Percentiles rank a stretch among this genome's conserved stretches.
These are phyloP conservation scores for Ibycter americanus DNA, from an alignment of 2,797 vertebrate genomes.

Conservation along the genomic window DNA sequence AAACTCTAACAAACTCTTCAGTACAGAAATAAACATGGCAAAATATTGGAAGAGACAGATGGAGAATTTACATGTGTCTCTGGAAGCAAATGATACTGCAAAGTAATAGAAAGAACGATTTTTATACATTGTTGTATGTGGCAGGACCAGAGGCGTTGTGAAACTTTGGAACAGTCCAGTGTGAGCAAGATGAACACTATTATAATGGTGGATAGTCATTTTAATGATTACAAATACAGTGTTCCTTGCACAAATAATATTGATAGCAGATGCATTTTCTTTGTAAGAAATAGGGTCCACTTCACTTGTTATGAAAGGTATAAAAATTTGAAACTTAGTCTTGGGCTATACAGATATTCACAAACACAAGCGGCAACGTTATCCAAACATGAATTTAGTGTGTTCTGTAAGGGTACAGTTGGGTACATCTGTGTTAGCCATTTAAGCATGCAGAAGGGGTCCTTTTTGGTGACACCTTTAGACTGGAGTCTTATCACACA, in stretches of 20 bases:
- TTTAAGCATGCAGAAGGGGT: not conserved
- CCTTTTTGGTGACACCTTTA: not conserved
- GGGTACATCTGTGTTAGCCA: not conserved
- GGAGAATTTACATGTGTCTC: not conserved
- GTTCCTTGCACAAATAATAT: not conserved
- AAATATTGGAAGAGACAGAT: not conserved
- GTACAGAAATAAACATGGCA: not conserved
- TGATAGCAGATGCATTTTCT: not conserved
- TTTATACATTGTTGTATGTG: not conserved
- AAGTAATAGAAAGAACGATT: not conserved
- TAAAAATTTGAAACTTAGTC: not conserved
- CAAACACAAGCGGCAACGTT: not conserved
- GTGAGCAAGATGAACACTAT: not conserved
- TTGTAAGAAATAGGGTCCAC: not conserved
- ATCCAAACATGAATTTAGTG: not conserved
- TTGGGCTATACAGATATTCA: not conserved
- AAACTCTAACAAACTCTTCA: not conserved
- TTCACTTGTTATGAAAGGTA: not conserved
- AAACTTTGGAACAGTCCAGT: not conserved
- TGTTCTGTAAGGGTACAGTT: not conserved
- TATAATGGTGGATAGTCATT: not conserved
- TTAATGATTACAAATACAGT: not conserved
- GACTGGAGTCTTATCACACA: not conserved
- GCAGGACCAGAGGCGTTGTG: not conserved
- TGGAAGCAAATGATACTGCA: not conserved